Base-by-base conservation (phyloP, 2,797 vertebrate genomes). In the Brotula barbata region DNA sequence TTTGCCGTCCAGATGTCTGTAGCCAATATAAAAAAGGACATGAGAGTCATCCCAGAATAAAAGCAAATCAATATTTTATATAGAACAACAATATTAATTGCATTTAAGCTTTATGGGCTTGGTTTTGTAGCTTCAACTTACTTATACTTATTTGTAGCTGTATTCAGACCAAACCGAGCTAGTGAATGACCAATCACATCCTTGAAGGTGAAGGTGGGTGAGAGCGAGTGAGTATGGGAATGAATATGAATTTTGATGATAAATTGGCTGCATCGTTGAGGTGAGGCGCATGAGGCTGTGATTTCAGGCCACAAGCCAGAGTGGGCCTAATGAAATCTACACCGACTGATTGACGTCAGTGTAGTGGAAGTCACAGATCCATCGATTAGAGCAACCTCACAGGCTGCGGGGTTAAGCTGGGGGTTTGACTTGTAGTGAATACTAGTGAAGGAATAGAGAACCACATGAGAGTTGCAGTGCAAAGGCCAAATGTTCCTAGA, bases 281-380 rank as follows among this genome's bases (percentile, higher is more conserved):
- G 33, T 20, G 6, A 19, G 49, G 15, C 7, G 7, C 19, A 21
- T 33, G 49, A 20, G 17, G 49, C 14, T 21, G 49, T 22, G 9
- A 46, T 48, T 7, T 6, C 13, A 12, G 34, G 34, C 34, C 34
- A 36, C 9, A 36, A 36, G 6, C 11, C 6, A 33, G 50, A 40
- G 65, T 13, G 25, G 44, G 39, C 56, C 40, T 61, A 55, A 61
- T 43, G 51, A 59, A 59, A 47, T 37, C 19, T 34, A 28, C 25
- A 14, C 50, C 49, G 57, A 54, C 43, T 61, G 66, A 68, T 49
- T 56, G 51, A 48, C 41, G 45, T 42, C 58, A 23, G 20, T 43
- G 45, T 20, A 47, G n/a, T 61, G 44, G 41, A 48, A 42, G 57
- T 49, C 44, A 31, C 16, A 21, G 13, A 41, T 50, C 33, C 50